These are phyloP conservation scores for Plectrocnemia conspersa DNA, from an alignment of 1,140 invertebrate species.

Conservation along the genomic window DNA sequence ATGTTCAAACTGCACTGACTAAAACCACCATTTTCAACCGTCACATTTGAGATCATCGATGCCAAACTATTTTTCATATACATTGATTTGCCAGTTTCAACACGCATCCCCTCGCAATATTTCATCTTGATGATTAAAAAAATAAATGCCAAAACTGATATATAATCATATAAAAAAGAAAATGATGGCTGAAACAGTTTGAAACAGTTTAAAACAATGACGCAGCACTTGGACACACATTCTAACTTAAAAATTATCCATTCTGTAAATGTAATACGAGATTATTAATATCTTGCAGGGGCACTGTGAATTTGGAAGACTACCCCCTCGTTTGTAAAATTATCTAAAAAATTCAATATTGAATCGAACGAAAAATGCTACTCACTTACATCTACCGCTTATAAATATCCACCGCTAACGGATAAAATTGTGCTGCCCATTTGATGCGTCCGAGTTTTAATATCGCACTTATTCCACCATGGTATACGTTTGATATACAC, in stretches of 20 bases:
- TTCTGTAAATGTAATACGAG: too few species aligned
- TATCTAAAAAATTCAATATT: constrained; percentile 31
- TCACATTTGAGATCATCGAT: constrained; percentile 30
- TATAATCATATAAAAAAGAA: too few species aligned
- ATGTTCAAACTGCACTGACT: constrained; percentile 15
- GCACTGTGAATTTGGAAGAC: constrained; percentile 35
- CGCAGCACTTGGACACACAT: constrained; percentile 50
- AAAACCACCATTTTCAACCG: constrained; percentile 13
- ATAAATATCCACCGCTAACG: constrained; percentile 9
- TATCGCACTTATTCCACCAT: constrained; percentile 21
- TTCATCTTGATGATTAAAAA: too few species aligned
- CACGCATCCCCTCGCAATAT: too few species aligned
- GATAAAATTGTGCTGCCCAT: constrained; percentile 34
- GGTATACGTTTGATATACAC: constrained; percentile 33
- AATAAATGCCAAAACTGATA: too few species aligned
- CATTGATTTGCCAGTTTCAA: too few species aligned
- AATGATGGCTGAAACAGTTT: constrained; percentile 19
- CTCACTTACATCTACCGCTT: constrained; percentile 28
- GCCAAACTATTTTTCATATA: too few species aligned
- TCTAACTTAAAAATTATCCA: too few species aligned
- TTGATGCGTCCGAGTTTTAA: constrained; percentile 33
- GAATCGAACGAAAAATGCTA: constrained; percentile 20
- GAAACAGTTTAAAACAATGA: constrained; percentile 37
- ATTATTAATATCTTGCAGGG: too few species aligned
- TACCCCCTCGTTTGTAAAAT: constrained; percentile 30